Evolutionary conservation across 2,888 invertebrate species (phyloP).

Genomic region (Pedicia rivosa): DNA sequence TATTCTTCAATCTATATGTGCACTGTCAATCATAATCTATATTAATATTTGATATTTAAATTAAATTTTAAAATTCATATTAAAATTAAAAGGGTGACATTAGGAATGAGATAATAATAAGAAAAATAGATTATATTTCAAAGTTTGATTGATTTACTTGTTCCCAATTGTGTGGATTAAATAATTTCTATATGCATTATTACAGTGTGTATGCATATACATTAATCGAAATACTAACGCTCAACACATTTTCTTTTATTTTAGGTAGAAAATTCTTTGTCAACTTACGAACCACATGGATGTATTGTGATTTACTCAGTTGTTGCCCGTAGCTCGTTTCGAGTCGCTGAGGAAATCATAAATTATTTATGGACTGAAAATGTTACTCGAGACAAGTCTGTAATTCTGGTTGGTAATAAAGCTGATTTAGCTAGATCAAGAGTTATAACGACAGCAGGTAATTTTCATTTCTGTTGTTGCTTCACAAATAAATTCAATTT

Average conservation of each 20-base stretch:
- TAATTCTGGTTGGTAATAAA: conserved; percentile 87
- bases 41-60: no score
- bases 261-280: conserved; percentile 73
- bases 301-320: conserved; percentile 86
- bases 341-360: conserved; percentile 67
- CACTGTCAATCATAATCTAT: no score
- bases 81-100: no score
- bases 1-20: no score
- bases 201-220: no score
- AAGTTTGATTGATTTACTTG: no score
- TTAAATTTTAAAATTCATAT: no score
- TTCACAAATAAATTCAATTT: background rate
- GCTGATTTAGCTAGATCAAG: conserved; percentile 80
- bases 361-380: conserved; percentile 74
- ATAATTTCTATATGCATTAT: no score
- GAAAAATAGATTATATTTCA: no score
- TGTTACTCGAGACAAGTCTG: conserved; percentile 65
- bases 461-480: conserved; percentile 18
- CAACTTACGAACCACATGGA: conserved; percentile 83
- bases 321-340: conserved; percentile 68
- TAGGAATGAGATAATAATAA: no score
- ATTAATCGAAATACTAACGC: no score
- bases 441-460: conserved; percentile 69
- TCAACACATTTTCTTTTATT: background rate
- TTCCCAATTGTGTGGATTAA: no score